Conservation (phyloP, 1,140 invertebrate species). For the Portunus trituberculatus region DNA sequence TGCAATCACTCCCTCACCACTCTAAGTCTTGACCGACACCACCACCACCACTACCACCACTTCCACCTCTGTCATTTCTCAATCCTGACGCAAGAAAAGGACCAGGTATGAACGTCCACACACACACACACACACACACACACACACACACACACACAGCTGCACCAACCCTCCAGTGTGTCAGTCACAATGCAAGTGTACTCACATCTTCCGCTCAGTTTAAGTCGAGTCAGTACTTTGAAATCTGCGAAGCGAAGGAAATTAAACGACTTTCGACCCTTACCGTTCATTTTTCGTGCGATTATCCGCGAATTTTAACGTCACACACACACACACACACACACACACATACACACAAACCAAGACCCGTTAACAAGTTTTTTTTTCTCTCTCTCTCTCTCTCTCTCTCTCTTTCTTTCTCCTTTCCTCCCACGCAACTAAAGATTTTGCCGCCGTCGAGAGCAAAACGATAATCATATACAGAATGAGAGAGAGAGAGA, state of each 20-base stretch:
- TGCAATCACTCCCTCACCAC: background rate
- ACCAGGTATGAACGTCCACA: background rate
- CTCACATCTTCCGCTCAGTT: too few relatives aligned
- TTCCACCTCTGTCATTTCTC: background rate
- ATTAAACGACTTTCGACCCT: too few relatives aligned
- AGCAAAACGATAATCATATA: background rate
- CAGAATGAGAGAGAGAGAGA: background rate
- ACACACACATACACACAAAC: background rate
- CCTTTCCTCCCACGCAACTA: background rate
- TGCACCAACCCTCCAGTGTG: too few relatives aligned
- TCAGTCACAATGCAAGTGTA: too few relatives aligned
- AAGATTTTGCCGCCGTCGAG: background rate
- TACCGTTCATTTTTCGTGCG: too few relatives aligned
- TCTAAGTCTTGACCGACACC: background rate
- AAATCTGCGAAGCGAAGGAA: too few relatives aligned
- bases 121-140: constrained; percentile 4
- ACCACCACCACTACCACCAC: background rate
- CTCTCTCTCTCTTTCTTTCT: background rate
- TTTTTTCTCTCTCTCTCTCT: background rate
- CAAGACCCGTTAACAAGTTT: background rate
- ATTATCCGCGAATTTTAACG: too few relatives aligned
- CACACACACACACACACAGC: constrained; percentile 1
- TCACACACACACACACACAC: too few relatives aligned
- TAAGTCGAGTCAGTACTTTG: too few relatives aligned
- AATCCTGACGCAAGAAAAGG: background rate